These are phyloP conservation scores for Progne subis DNA, from an alignment of 2,113 vertebrate genomes.

Conservation along the genomic window DNA sequence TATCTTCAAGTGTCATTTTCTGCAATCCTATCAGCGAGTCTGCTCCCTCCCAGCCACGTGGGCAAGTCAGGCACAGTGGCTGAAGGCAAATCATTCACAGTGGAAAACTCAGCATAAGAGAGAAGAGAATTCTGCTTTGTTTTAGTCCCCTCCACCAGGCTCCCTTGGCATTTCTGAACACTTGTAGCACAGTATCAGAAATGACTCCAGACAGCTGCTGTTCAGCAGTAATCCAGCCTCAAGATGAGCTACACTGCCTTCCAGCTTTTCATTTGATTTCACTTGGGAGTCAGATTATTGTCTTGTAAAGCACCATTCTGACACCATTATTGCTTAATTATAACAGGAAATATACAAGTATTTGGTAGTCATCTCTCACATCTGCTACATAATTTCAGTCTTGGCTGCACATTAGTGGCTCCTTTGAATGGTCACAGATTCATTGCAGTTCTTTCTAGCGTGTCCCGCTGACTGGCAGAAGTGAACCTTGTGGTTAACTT, in stretches of 20 bases:
- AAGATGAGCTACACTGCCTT: slow-evolving; percentile 24
- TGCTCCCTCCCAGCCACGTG: background rate
- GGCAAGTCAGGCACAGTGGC: background rate
- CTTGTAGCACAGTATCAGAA: background rate
- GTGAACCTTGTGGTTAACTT: background rate
- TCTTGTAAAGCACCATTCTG: slow-evolving; percentile 49
- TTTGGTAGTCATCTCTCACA: slow-evolving; percentile 31
- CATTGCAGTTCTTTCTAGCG: background rate
- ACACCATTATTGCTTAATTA: slow-evolving; percentile 57
- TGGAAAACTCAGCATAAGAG: background rate
- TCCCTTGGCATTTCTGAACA: background rate
- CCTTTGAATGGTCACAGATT: background rate
- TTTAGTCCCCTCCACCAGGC: background rate
- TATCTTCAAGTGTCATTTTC: background rate
- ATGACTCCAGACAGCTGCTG: slow-evolving; percentile 23
- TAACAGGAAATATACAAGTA: background rate
- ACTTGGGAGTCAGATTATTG: slow-evolving; percentile 52
- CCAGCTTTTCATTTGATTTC: slow-evolving; percentile 53
- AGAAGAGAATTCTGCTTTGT: background rate
- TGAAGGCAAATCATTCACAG: background rate
- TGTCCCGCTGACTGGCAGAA: background rate
- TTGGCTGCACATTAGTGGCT: background rate
- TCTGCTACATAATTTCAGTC: slow-evolving; percentile 33
- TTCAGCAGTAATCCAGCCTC: slow-evolving; percentile 12
- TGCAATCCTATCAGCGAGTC: background rate